phyloP scores from a whole-genome alignment of 2,797 vertebrate species.

The Thaleichthys pacificus region DNA sequence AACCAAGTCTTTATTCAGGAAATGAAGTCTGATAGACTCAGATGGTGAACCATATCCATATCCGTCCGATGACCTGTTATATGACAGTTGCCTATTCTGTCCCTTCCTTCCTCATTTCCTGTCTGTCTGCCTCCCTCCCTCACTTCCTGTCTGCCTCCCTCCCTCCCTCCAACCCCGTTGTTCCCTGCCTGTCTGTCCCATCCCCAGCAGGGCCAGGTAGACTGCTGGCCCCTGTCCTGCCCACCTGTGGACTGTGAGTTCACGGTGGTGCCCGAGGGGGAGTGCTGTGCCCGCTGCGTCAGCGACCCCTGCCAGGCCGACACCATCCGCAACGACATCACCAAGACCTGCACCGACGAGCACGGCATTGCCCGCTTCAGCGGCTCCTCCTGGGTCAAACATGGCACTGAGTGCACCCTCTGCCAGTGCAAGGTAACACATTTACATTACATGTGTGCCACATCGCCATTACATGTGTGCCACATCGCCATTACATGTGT shows the following conservation, averaged over 20 bases:
- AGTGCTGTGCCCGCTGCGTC: constrained; percentile 93
- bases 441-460: neutral
- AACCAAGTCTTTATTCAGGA: neutral
- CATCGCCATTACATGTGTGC: too few species aligned
- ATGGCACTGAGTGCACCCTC: constrained; percentile 94
- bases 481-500: too few species aligned
- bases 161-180: neutral
- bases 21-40: neutral
- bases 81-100: neutral
- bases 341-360: constrained; percentile 94
- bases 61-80: neutral
- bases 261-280: constrained; percentile 88
- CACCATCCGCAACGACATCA: constrained; percentile 93
- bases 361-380: constrained; percentile 90
- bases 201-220: constrained; percentile 91
- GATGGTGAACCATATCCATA: neutral
- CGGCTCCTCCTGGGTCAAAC: constrained; percentile 96
- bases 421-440: constrained; percentile 95
- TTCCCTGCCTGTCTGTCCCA: constrained; percentile 10
- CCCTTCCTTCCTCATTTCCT: neutral
- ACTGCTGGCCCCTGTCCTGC: constrained; percentile 96
- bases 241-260: constrained; percentile 93
- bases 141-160: neutral
- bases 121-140: neutral
- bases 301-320: constrained; percentile 93